A percentile compares a stretch with the other conserved stretches of the same genome.
These are phyloP conservation scores for Aurelia coerulea DNA, from an alignment of 30 jellyfish, hydroid and myxozoan species.

Conservation along the genomic window DNA sequence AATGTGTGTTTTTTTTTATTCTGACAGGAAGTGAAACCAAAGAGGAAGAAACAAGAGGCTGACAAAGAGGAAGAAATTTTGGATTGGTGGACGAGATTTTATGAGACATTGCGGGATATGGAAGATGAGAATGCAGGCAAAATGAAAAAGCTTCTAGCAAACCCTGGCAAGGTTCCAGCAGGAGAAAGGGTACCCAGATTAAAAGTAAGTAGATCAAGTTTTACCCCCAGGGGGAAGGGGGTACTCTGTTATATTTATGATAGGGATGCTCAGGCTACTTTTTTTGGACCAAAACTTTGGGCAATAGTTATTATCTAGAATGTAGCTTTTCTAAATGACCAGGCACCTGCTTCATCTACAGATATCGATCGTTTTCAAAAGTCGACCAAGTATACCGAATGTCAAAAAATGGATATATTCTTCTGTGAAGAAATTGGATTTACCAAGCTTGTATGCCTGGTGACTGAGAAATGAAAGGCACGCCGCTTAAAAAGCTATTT, in stretches of 20 bases:
- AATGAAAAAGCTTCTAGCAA: background rate
- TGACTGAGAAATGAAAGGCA: too few relatives aligned
- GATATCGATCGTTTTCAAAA: too few relatives aligned
- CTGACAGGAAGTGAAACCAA: constrained; percentile 11
- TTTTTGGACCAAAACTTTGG: background rate
- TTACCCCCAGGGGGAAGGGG: background rate
- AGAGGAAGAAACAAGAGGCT: constrained; percentile 64
- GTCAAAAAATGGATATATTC: too few relatives aligned
- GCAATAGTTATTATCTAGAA: too few relatives aligned
- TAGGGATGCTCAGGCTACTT: background rate
- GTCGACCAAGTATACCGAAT: too few relatives aligned
- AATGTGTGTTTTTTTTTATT: background rate
- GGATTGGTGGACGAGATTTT: constrained; percentile 99
- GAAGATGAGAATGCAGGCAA: constrained; percentile 24
- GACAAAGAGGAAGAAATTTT: constrained; percentile 81
- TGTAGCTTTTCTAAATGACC: too few relatives aligned
- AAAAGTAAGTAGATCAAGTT: constrained; percentile 27
- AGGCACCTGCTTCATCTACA: too few relatives aligned
- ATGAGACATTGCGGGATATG: constrained; percentile 87
- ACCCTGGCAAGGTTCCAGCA: constrained; percentile 18
- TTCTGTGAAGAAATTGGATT: too few relatives aligned
- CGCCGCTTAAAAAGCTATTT: too few relatives aligned
- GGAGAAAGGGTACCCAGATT: constrained; percentile 34
- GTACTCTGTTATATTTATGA: too few relatives aligned
- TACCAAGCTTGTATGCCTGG: too few relatives aligned